Evolutionary conservation across 2,888 invertebrate species (phyloP).

Genomic region (Hydroisotoma schaefferi): DNA sequence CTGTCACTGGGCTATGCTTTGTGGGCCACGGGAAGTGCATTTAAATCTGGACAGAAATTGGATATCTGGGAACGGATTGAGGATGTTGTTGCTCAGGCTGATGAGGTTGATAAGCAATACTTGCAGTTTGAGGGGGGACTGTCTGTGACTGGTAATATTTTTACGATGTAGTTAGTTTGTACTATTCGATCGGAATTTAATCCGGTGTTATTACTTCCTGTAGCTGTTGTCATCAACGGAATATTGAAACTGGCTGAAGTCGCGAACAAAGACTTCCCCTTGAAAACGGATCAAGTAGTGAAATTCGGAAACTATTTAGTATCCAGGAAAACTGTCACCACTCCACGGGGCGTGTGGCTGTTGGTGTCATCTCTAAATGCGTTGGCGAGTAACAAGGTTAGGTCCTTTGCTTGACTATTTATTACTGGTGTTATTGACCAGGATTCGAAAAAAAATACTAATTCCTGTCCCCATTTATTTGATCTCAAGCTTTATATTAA

Average conservation of each 20-base stretch:
- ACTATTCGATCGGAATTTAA: not conserved
- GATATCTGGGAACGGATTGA: slow-evolving; percentile 66
- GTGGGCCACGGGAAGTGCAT: slow-evolving; percentile 35
- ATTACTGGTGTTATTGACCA: no score
- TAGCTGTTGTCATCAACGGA: slow-evolving; percentile 62
- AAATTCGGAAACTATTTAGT: slow-evolving; percentile 89
- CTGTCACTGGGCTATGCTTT: slow-evolving; percentile 43
- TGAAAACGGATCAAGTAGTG: slow-evolving; percentile 69
- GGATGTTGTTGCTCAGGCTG: slow-evolving; percentile 90
- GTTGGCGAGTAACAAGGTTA: slow-evolving; percentile 67
- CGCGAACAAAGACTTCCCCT: slow-evolving; percentile 64
- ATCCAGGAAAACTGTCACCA: slow-evolving; percentile 82
- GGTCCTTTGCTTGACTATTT: no score
- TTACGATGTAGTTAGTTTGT: no score
- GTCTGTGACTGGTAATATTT: slow-evolving; percentile 66
- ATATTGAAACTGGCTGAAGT: slow-evolving; percentile 62
- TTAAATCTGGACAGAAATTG: slow-evolving; percentile 37
- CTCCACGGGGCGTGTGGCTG: slow-evolving; percentile 75
- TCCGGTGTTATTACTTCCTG: slow-evolving; percentile 11
- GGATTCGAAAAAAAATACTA: no score
- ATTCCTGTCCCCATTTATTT: no score
- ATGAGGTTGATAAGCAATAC: slow-evolving; percentile 84
- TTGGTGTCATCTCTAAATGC: slow-evolving; percentile 73
- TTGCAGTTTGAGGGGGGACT: slow-evolving; percentile 90
- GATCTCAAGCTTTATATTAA: no score